phyloP scores from a whole-genome alignment of 2,797 vertebrate genomes.

The Florisuga fusca region DNA sequence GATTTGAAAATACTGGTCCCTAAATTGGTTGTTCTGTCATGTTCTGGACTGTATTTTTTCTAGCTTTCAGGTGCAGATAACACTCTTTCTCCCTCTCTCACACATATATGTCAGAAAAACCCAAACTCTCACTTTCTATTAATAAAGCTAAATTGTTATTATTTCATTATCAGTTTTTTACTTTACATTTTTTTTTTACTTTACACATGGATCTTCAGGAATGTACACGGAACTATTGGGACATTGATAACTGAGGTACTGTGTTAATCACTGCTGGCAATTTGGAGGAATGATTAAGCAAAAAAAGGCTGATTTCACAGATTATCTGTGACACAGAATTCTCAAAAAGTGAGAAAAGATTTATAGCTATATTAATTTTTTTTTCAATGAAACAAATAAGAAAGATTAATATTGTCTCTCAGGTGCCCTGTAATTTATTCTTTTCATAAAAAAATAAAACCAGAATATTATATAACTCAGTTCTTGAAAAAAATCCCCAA shows the following conservation, averaged over 20 bases:
- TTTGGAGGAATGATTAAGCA: slow-evolving; percentile 18
- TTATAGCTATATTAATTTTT: background rate
- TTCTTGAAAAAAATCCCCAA: background rate
- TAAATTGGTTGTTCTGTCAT: background rate
- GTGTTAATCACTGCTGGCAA: slow-evolving; percentile 38
- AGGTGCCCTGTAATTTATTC: slow-evolving; percentile 25
- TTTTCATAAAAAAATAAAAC: slow-evolving; percentile 48
- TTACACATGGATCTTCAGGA: background rate
- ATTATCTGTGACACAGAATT: slow-evolving; percentile 49
- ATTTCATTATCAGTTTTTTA: slow-evolving; percentile 8
- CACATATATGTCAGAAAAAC: background rate
- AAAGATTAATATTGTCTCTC: slow-evolving; percentile 16
- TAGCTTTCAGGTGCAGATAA: background rate
- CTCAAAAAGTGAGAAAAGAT: slow-evolving; percentile 19
- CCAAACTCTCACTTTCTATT: background rate
- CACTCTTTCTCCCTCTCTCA: background rate
- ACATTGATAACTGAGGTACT: slow-evolving; percentile 24
- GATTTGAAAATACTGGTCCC: background rate
- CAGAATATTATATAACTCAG: background rate
- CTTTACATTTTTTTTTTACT: background rate
- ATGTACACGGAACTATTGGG: background rate
- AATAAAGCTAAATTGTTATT: background rate
- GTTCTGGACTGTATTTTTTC: background rate
- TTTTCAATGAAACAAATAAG: slow-evolving; percentile 23
- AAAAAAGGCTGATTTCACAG: slow-evolving; percentile 50